These are phyloP conservation scores for Epinephelus moara DNA, from an alignment of 2,113 vertebrate genomes.

Conservation along the genomic window DNA sequence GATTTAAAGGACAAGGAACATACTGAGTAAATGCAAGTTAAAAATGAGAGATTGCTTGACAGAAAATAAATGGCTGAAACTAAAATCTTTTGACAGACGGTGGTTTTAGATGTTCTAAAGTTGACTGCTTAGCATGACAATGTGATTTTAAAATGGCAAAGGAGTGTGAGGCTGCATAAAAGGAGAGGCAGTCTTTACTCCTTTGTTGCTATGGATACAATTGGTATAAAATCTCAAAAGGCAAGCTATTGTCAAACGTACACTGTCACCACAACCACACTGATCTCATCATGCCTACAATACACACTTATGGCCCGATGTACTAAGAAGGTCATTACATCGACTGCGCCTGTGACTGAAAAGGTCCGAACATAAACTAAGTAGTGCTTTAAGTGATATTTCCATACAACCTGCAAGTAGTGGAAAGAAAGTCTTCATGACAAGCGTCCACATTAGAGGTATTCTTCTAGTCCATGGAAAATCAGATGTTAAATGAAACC, in stretches of 20 bases:
- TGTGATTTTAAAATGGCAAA: conserved; percentile 21
- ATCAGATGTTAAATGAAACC: background rate
- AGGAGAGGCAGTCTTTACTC: conserved; percentile 15
- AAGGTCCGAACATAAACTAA: background rate
- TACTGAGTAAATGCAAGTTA: background rate
- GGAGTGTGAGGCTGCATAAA: conserved; percentile 26
- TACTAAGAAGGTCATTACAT: background rate
- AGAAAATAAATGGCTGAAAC: background rate
- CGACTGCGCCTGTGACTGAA: background rate
- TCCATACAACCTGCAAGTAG: background rate
- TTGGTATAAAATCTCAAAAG: conserved; percentile 13
- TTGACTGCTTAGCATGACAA: conserved; percentile 8
- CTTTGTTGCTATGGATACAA: conserved; percentile 47
- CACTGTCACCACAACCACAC: conserved; percentile 22
- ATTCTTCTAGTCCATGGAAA: background rate
- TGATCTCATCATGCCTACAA: conserved; percentile 23
- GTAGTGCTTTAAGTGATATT: background rate
- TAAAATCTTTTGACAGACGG: conserved; percentile 32
- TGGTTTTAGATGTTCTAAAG: conserved; percentile 15
- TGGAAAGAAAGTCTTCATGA: background rate
- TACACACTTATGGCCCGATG: conserved; percentile 2
- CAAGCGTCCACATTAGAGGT: background rate
- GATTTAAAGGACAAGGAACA: background rate
- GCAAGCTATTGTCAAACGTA: conserved; percentile 12
- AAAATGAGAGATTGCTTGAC: background rate